Evolutionary conservation across 2,888 invertebrate genomes (phyloP), one percentile per base, ranked within the genome.

Genomic region (Latheticus oryzae): DNA sequence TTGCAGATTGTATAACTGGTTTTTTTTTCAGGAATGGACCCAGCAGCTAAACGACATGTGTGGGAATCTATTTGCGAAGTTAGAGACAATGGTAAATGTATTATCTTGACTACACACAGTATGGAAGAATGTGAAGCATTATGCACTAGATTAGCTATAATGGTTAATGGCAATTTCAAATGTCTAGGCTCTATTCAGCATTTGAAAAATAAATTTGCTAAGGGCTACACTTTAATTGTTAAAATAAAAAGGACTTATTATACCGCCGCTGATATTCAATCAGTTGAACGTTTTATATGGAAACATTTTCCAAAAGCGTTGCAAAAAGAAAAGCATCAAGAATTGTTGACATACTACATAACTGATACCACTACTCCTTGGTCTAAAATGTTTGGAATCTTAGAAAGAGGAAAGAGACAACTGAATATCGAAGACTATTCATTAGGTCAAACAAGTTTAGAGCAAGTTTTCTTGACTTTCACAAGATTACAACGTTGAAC

Each of bases 51-150:
- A 68, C 82, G 93, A 51, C 85, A 89, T 58, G 82, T 94, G 4
- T 94, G 94, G 94, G 83, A 88, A 66, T 87, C 88, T 5, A 82
- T 93, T 16, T 82, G 84, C 58, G 83, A 84, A 51, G 84, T 89
- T 28, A 81, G 90, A 30, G 86, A 87, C 52, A 80, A 84, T 2
- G 92, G 93, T 0, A 85, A 85, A 72, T 88, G 90, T 53, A 85
- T 94, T 50, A 83, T 94, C 57, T 81, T 94, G 57, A 94, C 93
- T 9, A 92, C 93, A 32, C 91, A 91, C 80, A 90, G 89, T 74
- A 91, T 92, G 90, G 91, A 91, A 78, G 92, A 93, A 78, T 91
- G 91, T 77, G 91, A 92, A 79, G 91, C 91, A 8, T 80, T 93
- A 12, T 93, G 93, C 76, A 88, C 90, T 1, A 81, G 91, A 2